Evolutionary conservation across 23 tunicate species (phyloP).

Genomic region (Trididemnum nubilum): DNA sequence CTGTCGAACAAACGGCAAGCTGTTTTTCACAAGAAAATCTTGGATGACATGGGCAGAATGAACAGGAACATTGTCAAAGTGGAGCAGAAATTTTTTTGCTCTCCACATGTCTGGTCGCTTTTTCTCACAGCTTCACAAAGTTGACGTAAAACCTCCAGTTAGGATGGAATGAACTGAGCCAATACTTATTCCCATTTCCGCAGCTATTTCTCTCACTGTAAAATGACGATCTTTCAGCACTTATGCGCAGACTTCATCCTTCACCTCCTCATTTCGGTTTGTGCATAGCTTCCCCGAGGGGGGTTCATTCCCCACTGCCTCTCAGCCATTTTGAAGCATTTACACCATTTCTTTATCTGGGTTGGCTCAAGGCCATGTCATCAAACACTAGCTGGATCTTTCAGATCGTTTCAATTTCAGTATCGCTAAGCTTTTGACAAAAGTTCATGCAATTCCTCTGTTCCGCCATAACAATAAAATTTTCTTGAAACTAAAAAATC

Average conservation of each 20-base stretch:
- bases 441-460: neutral
- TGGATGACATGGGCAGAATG: no score
- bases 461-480: no score
- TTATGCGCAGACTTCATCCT: neutral
- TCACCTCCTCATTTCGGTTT: no score
- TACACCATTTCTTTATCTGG: neutral
- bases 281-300: neutral
- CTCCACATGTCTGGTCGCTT: no score
- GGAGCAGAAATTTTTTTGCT: no score
- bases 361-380: neutral
- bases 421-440: neutral
- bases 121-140: no score
- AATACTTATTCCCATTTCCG: no score
- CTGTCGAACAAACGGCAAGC: no score
- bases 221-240: neutral
- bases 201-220: neutral
- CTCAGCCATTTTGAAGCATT: neutral
- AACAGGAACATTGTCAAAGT: no score
- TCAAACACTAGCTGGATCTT: neutral
- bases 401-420: neutral
- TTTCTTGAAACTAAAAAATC: neutral
- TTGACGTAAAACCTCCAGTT: no score
- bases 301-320: neutral
- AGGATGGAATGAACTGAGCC: constrained; percentile 1
- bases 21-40: no score